A percentile compares a stretch with the other conserved stretches of the same genome.
phyloP scores from a whole-genome alignment of 2,113 vertebrate genomes.

The Neogale vison region DNA sequence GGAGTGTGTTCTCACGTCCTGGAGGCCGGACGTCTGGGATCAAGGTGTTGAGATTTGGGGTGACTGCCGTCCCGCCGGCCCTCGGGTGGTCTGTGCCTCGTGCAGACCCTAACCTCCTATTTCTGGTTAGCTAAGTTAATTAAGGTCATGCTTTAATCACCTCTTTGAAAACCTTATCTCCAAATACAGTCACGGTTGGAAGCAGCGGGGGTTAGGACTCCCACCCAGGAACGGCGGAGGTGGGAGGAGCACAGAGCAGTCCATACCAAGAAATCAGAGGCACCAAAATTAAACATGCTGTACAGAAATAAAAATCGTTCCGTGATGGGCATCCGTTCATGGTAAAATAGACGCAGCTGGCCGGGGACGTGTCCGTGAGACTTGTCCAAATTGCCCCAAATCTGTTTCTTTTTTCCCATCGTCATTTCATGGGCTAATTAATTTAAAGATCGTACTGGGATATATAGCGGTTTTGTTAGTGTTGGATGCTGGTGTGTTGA shows the following conservation, averaged over 20 bases:
- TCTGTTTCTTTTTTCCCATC: background rate
- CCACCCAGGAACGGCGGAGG: background rate
- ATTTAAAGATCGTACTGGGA: background rate
- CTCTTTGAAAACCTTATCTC: background rate
- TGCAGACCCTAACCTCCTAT: fast-evolving
- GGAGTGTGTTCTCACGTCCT: background rate
- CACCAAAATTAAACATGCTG: background rate
- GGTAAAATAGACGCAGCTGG: background rate
- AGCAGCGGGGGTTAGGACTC: too few relatives aligned
- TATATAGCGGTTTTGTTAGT: background rate
- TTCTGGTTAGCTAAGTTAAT: too few relatives aligned
- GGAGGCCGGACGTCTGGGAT: background rate
- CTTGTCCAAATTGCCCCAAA: background rate
- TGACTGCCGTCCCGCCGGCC: background rate
- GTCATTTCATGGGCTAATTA: background rate
- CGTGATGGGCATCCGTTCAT: background rate
- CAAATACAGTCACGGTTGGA: background rate
- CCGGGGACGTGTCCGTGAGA: background rate
- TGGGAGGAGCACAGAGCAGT: too few relatives aligned
- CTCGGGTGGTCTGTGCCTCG: background rate
- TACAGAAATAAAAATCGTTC: background rate
- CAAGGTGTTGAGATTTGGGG: background rate
- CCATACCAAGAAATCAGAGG: background rate
- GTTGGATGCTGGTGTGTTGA: background rate
- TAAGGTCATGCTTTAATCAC: background rate